Conservation (phyloP, 2,797 vertebrate species). For the Spinus olivaceus region DNA sequence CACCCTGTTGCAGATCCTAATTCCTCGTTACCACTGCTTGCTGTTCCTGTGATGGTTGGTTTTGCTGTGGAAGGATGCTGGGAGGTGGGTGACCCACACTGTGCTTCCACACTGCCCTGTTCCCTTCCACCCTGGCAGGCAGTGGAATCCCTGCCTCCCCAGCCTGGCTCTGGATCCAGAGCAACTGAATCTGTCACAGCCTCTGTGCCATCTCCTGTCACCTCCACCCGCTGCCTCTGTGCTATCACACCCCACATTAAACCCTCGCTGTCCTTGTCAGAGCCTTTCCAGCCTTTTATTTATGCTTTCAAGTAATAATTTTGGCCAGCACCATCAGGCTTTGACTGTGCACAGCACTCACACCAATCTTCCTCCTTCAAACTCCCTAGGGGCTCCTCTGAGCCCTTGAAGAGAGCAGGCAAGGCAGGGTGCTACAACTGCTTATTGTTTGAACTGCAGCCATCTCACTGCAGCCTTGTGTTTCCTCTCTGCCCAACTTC, state of each 20-base stretch:
- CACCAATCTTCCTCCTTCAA: not conserved
- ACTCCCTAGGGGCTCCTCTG: not conserved
- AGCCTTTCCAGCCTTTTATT: not conserved
- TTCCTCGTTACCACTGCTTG: not conserved
- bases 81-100: not conserved
- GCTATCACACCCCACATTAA: not conserved
- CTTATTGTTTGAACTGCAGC: not conserved
- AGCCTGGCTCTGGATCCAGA: not conserved
- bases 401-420: not conserved
- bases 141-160: not conserved
- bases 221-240: fast-evolving
- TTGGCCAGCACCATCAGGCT: not conserved
- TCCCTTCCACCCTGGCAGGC: fast-evolving
- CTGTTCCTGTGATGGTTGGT: not conserved
- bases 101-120: fast-evolving
- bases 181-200: not conserved
- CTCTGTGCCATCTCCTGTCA: fast-evolving
- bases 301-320: not conserved
- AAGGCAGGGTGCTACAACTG: not conserved
- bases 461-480: not conserved
- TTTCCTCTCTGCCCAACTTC: not conserved
- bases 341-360: not conserved
- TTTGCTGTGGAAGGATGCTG: constrained; percentile 25
- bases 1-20: not conserved
- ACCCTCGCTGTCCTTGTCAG: not conserved